phyloP scores from a whole-genome alignment of 1,140 invertebrate species.

The Drosophila orosa region DNA sequence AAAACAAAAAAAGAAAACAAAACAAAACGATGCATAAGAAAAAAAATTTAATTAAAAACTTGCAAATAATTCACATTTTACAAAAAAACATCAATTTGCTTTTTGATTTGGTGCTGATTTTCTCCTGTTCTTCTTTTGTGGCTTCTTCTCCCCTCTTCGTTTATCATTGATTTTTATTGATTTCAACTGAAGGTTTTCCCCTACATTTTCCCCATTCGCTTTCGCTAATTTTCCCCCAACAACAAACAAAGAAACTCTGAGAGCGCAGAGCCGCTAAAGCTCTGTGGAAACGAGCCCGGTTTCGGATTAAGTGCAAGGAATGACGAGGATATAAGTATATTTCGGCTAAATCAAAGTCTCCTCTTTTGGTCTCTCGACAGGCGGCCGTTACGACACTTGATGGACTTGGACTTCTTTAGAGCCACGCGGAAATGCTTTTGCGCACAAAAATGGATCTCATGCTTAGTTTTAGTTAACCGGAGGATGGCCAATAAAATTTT shows the following conservation, averaged over 20 bases:
- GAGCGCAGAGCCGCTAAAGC: constrained; percentile 34
- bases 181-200: not conserved
- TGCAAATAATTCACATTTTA: constrained; percentile 76
- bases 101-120: constrained; percentile 51
- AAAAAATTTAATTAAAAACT: constrained; percentile 75
- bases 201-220: not conserved
- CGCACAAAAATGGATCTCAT: constrained; percentile 64
- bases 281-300: constrained; percentile 45
- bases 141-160: constrained; percentile 35
- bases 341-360: constrained; percentile 46
- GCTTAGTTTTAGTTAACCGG: constrained; percentile 57
- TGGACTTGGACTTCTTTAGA: constrained; percentile 46
- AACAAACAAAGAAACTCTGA: constrained; percentile 7
- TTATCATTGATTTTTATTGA: constrained; percentile 38
- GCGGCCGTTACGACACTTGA: constrained; percentile 38
- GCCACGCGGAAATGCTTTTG: constrained; percentile 16
- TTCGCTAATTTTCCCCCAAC: constrained; percentile 6
- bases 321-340: constrained; percentile 6
- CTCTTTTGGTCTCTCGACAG: constrained; percentile 49
- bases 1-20: constrained; percentile 43
- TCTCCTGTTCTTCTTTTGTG: constrained; percentile 28
- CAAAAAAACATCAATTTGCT: constrained; percentile 60
- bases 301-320: constrained; percentile 23
- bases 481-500: constrained; percentile 61
- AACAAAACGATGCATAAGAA: constrained; percentile 69